Base-by-base conservation (phyloP, 2,113 vertebrate species). In the Pyxicephalus adspersus region DNA sequence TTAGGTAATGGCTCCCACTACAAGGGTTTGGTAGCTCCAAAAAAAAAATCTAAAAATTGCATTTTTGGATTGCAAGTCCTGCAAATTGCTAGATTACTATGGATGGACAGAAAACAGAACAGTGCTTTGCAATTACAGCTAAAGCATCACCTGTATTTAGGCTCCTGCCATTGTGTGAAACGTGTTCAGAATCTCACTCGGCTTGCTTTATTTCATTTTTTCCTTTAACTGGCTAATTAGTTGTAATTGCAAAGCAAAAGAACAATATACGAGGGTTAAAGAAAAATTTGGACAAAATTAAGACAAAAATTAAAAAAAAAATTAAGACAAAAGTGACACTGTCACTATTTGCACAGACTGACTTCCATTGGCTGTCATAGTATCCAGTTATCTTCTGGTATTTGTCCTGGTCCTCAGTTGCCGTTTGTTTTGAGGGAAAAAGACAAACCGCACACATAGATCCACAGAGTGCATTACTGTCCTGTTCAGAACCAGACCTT, bases 401-500 rank as follows among this genome's bases (percentile, higher is more conserved):
- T 81, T 74, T 74, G 52, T 57, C 18, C 22, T 18, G 22, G n/a
- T 25, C 60, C 63, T 38, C 66, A 52, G 50, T 38, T 34, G 50
- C 19, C 64, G 29, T 82, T 75, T 82, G 70, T 82, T 74, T 65
- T 54, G 17, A 71, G 28, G 6, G 29, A 55, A 54, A 20, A 31
- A 38, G 52, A 45, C 55, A 22, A 82, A 45, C 50, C 58, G 61
- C 26, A 57, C 61, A 74, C 31, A 74, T 82, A 66, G 64, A 65
- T 74, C 11, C 8, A 23, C 34, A 50, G 38, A 34, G 50, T 28
- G 51, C 55, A 57, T 28, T 81, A 65, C 64, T 73, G 70, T 74
- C 31, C 29, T 65, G n/a, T 52, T 55, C 45, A 34, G 57, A 64
- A 64, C 28, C 79, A 57, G 70, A 81, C 79, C 79, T 81, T 81